Evolutionary conservation across 2,113 vertebrate species (phyloP), one percentile per base, ranked within the genome.

Genomic region (Suricata suricatta): DNA sequence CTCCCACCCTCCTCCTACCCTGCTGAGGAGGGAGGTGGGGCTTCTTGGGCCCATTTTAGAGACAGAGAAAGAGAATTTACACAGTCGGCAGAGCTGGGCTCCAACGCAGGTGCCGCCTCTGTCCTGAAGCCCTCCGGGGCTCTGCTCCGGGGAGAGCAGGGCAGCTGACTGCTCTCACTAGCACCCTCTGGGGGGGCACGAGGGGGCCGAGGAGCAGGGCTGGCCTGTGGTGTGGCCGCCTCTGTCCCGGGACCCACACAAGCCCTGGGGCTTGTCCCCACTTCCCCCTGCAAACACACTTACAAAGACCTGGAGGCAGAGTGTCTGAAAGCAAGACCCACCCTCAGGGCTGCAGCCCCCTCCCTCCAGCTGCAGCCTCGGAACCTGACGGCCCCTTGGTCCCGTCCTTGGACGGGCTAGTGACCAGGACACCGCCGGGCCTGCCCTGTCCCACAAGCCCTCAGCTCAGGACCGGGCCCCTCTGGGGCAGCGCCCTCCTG

Each of bases 351-450:
- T 23, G 2, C n/a, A n/a, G n/a, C n/a, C 15, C 69, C 6, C 47
- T 19, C 69, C 6, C 47, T 63, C 16, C 1, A 3, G 31, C 10
- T 15, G 15, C 44, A 21, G 29, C 13, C 29, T 23, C n/a, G 17
- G 50, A 41, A 31, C 33, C 57, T 38, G 35, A 35, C 2, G n/a
- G 38, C 12, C 44, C 23, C 33, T 44, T 38, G 6, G 0, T 7
- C 33, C 57, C 5, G 0, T 21, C 0, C 0, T 10, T 7, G 57
- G 35, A 2, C 0, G 2, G 38, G 23, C 3, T 0, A 7, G 63
- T 10, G 16, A 10, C 15, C 74, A 15, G 71, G 50, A 14, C 33
- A 31, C 38, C 47, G 14, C n/a, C 6, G 35, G 44, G 38, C 81
- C 63, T 0, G 60, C 19, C 68, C 11, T 1, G 13, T 19, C 8